Percentiles rank a stretch among this genome's conserved stretches.
phyloP scores from a whole-genome alignment of 1,140 invertebrate genomes.

The Stegodyphus mimosarum region DNA sequence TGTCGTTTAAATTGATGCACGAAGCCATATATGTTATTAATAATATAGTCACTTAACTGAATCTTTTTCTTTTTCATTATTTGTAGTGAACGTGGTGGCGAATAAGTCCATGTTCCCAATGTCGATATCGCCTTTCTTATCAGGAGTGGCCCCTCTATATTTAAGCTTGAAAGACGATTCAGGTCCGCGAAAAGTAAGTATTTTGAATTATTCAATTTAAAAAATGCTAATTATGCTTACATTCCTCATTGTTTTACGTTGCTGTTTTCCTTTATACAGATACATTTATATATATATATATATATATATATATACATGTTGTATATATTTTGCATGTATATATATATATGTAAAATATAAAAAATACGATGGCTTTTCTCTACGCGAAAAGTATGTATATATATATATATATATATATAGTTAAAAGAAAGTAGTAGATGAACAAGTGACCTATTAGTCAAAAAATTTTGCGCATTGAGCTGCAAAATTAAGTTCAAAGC shows the following conservation, averaged over 20 bases:
- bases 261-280: neutral
- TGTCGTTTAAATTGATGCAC: too few relatives aligned
- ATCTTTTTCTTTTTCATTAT: neutral
- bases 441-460: too few relatives aligned
- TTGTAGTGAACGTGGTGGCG: conserved; percentile 30
- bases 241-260: neutral
- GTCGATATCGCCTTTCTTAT: conserved; percentile 15
- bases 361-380: too few relatives aligned
- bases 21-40: neutral
- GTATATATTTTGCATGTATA: too few relatives aligned
- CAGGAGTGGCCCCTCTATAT: conserved; percentile 35
- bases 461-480: too few relatives aligned
- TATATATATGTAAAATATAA: too few relatives aligned
- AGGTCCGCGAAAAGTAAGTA: conserved; percentile 15
- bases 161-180: conserved; percentile 23
- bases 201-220: neutral
- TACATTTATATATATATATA: too few relatives aligned
- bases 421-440: too few relatives aligned
- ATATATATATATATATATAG: too few relatives aligned
- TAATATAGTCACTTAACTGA: neutral
- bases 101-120: conserved; percentile 29
- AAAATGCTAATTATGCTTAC: neutral
- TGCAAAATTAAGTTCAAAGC: too few relatives aligned
- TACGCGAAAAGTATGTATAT: too few relatives aligned
- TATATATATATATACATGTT: too few relatives aligned